Evolutionary conservation across 2,797 vertebrate species (phyloP).

Genomic region (Threskiornis aethiopicus): DNA sequence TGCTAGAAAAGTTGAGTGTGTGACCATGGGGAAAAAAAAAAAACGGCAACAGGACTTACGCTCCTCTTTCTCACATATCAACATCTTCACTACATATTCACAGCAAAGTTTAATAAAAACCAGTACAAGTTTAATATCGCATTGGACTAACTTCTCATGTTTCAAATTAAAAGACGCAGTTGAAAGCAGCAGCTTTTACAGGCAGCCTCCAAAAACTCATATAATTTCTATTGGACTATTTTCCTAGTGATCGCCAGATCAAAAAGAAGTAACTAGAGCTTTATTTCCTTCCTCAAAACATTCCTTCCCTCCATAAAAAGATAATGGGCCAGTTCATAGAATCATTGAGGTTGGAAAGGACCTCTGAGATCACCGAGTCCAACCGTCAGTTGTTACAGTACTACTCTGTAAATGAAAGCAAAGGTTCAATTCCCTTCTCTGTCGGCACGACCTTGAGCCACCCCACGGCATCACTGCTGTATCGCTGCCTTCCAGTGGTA

Average conservation of each 20-base stretch:
- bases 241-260: not conserved
- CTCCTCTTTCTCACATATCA: not conserved
- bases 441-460: not conserved
- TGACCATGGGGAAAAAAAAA: not conserved
- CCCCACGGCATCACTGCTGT: rapidly evolving
- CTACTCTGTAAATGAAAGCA: not conserved
- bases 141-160: not conserved
- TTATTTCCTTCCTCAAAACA: not conserved
- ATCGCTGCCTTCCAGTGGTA: not conserved
- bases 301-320: not conserved
- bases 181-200: not conserved
- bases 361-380: no score
- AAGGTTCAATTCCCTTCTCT: not conserved
- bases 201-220: not conserved
- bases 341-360: no score
- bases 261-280: not conserved
- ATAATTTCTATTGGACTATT: not conserved
- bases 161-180: not conserved
- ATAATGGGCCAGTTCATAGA: not conserved
- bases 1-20: not conserved
- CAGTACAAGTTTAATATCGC: not conserved
- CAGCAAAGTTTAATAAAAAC: not conserved
- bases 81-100: not conserved
- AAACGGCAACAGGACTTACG: rapidly evolving
- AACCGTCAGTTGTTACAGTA: not conserved